phyloP scores from a whole-genome alignment of 2,797 vertebrate species.

The Oophaga sylvatica region DNA sequence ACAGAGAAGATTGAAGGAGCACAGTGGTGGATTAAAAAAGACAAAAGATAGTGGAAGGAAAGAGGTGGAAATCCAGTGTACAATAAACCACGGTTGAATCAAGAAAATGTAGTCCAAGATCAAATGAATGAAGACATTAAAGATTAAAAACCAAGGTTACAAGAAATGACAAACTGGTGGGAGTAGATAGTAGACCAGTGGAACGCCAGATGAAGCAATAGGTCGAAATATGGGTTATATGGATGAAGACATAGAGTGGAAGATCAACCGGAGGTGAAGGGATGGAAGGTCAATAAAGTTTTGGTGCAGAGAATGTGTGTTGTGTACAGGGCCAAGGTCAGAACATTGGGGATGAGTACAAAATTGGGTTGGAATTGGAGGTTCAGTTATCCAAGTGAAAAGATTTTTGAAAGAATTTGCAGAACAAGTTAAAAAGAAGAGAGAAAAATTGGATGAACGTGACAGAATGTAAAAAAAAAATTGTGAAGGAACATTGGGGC shows the following conservation, averaged over 20 bases:
- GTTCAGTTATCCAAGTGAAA: background rate
- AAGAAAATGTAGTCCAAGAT: background rate
- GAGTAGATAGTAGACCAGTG: too few relatives aligned
- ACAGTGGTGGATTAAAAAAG: slow-evolving; percentile 11
- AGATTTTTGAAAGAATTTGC: background rate
- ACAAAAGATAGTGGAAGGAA: slow-evolving; percentile 18
- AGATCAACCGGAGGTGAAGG: background rate
- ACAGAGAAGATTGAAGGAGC: slow-evolving; percentile 20
- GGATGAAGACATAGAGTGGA: background rate
- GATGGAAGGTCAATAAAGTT: background rate
- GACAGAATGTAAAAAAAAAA: slow-evolving; percentile 19
- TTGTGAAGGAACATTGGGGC: slow-evolving; percentile 13
- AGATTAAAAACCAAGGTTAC: too few relatives aligned
- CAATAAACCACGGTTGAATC: background rate
- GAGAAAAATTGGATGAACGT: background rate
- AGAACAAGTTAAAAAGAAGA: background rate
- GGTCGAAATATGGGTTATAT: background rate
- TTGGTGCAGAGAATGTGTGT: background rate
- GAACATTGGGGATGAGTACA: background rate
- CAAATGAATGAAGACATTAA: background rate
- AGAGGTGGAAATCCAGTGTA: background rate
- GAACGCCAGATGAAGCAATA: background rate
- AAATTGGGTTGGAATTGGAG: background rate
- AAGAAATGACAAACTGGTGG: too few relatives aligned
- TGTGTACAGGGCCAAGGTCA: too few relatives aligned